Percentiles rank a stretch among this genome's conserved stretches.
phyloP scores from a whole-genome alignment of 2,888 invertebrate genomes.

The Cheilosia scutellata region DNA sequence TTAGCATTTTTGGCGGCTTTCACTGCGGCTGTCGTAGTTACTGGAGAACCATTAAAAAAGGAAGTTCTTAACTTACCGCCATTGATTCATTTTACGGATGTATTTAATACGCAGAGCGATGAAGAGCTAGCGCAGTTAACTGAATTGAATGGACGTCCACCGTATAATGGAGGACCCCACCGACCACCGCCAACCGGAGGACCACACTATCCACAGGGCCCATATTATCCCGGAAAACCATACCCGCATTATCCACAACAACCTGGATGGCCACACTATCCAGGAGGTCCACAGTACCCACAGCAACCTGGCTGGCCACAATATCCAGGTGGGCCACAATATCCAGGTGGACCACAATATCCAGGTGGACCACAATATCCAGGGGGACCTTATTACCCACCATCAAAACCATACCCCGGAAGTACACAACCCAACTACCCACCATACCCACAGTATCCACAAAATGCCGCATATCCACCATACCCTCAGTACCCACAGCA shows the following conservation, averaged over 20 bases:
- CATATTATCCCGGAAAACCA: not conserved
- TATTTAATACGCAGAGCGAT: constrained; percentile 45
- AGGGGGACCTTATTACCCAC: not conserved
- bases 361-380: not conserved
- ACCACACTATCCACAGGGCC: not conserved
- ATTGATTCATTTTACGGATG: constrained; percentile 56
- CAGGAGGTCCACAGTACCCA: not conserved
- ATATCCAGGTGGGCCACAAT: not conserved
- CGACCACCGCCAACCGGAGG: not conserved
- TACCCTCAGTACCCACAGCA: constrained; percentile 6
- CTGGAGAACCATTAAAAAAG: constrained; percentile 47
- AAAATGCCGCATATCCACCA: constrained; percentile 2
- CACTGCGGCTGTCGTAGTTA: constrained; percentile 11
- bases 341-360: not conserved
- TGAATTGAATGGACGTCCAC: not conserved
- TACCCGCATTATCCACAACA: not conserved
- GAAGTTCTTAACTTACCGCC: constrained; percentile 56
- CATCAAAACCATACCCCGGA: not conserved
- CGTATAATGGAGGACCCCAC: not conserved
- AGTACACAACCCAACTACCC: constrained; percentile 17
- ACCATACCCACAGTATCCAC: constrained; percentile 5
- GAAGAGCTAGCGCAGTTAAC: constrained; percentile 7
- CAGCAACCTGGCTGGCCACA: not conserved
- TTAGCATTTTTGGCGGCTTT: constrained; percentile 24
- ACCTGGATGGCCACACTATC: not conserved